Evolutionary conservation across 1,140 invertebrate genomes (phyloP), one percentile per base, ranked within the genome.

Genomic region (Maniola jurtina): DNA sequence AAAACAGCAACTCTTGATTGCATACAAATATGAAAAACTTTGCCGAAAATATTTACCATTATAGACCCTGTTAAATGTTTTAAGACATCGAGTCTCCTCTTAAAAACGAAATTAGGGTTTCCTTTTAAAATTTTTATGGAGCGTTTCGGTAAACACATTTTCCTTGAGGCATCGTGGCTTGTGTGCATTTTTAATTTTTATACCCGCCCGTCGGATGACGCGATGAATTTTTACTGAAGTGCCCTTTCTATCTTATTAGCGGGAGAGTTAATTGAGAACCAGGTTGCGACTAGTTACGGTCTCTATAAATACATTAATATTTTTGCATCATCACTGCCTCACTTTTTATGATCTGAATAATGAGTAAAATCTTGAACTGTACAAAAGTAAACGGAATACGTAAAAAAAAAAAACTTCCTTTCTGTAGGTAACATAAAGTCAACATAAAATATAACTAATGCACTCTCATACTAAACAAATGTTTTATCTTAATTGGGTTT

Each of bases 121-220:
- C 54, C 45, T 59, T 71, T 76, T 78, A 78, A 83, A 82, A 77
- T 67, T 76, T 79, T 76, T 55, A 83, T 64, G 66, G 75, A 64
- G 64, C 62, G 69, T 81, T 79, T 75, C 56, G 68, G 75, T 77
- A 64, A 78, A 70, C 81, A 81, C 77, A 75, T 83, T 83, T 88
- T 86, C 79, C 84, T 85, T 83, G 78, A 84, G 80, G 80, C 76
- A 65, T 71, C 63, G 65, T 9, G 69, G 63, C 72, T 73, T 71
- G 83, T 85, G 83, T 87, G 80, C 83, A 83, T 87, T 83, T 85
- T 87, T 81, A 85, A 84, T 83, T 83, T 86, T 84, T 80, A 86
- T 78, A 72, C 65, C 76, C 76, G 70, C 73, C 70, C 73, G 67
- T 59, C 71, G 73, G 80, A 83, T 84, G 84, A 81, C 84, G 73